These are phyloP conservation scores for Opisthocomus hoazin DNA, from an alignment of 2,113 vertebrate species.

Conservation along the genomic window DNA sequence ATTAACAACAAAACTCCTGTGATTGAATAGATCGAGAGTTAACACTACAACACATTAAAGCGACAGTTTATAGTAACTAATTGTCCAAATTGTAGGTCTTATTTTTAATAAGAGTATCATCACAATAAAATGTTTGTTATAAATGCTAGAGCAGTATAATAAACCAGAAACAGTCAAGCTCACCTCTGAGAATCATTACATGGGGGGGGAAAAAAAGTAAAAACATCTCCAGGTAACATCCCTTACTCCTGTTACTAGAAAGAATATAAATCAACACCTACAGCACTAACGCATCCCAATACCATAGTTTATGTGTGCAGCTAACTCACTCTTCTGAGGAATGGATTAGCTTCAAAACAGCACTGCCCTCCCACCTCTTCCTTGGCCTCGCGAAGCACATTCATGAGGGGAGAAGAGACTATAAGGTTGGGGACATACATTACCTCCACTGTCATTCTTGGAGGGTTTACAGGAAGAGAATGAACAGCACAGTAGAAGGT, in stretches of 20 bases:
- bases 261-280: background rate
- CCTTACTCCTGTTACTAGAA: background rate
- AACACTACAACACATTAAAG: background rate
- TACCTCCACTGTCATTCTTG: background rate
- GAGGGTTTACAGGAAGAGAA: background rate
- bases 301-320: background rate
- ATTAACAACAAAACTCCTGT: background rate
- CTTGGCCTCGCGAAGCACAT: background rate
- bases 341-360: background rate
- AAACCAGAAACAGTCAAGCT: background rate
- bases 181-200: background rate
- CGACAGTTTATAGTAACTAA: background rate
- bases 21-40: background rate
- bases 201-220: accelerated
- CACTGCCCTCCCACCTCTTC: background rate
- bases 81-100: background rate
- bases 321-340: background rate
- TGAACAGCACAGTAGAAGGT: background rate
- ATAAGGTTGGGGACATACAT: accelerated
- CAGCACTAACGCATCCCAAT: background rate
- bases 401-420: background rate
- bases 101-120: background rate
- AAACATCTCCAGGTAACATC: background rate
- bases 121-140: background rate
- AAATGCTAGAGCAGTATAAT: background rate